Evolutionary conservation across 2,888 invertebrate genomes (phyloP).

Genomic region (Dioctria linearis): DNA sequence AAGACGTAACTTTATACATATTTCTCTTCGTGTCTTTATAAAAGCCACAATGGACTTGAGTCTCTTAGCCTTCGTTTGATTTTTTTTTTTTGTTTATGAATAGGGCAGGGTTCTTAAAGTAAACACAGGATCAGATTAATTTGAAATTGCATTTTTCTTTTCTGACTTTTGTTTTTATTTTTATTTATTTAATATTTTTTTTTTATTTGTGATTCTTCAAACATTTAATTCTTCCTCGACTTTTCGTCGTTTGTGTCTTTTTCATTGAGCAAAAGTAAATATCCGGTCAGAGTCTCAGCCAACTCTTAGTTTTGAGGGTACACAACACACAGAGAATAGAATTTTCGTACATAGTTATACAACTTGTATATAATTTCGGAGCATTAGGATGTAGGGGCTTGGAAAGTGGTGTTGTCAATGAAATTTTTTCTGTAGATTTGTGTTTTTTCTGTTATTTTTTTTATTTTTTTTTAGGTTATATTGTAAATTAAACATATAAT

Average conservation of each 20-base stretch:
- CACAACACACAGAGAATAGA: background rate
- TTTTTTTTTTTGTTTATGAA: slow-evolving; percentile 5
- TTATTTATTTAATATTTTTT: background rate
- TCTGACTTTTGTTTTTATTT: too few relatives aligned
- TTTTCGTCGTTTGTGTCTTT: background rate
- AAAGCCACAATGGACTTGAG: background rate
- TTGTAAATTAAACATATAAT: too few relatives aligned
- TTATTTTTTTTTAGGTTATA: too few relatives aligned
- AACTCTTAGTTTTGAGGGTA: background rate
- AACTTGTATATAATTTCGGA: too few relatives aligned
- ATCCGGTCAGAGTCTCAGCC: background rate
- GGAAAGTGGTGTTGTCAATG: too few relatives aligned
- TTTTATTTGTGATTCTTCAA: background rate
- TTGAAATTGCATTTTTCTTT: background rate
- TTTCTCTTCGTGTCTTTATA: background rate
- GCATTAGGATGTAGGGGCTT: too few relatives aligned
- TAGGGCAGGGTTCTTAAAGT: background rate
- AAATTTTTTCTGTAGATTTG: too few relatives aligned
- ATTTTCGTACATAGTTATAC: background rate
- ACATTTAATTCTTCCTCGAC: slow-evolving; percentile 1
- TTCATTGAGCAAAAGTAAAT: background rate
- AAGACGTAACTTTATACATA: background rate
- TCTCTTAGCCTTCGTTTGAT: background rate
- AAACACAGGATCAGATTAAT: slow-evolving; percentile 11
- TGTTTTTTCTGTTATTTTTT: background rate